Conservation (phyloP, 1,140 invertebrate genomes). For the Aphaenogaster floridana region DNA sequence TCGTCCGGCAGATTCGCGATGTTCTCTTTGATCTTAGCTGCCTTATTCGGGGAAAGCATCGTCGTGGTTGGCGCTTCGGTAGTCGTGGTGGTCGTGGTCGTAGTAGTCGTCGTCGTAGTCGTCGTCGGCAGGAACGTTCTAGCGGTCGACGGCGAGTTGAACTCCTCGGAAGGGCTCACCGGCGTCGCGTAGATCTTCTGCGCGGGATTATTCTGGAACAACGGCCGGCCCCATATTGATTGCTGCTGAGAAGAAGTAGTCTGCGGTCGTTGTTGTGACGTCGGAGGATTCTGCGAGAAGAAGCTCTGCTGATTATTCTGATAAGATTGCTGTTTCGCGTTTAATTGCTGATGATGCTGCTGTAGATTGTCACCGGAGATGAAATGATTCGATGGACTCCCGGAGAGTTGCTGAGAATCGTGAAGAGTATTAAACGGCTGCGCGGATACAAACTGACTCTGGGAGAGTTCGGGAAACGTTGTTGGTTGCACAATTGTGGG, state of each 20-base stretch:
- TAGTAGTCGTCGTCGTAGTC: slow-evolving; percentile 67
- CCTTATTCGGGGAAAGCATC: slow-evolving; percentile 82
- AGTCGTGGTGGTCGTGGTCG: slow-evolving; percentile 72
- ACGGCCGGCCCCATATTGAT: slow-evolving; percentile 81
- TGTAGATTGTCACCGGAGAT: slow-evolving; percentile 80
- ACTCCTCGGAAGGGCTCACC: slow-evolving; percentile 73
- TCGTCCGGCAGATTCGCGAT: slow-evolving; percentile 92
- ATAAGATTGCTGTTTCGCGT: slow-evolving; percentile 76
- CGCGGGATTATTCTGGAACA: slow-evolving; percentile 66
- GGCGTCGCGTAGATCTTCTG: slow-evolving; percentile 85
- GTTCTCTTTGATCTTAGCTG: slow-evolving; percentile 87
- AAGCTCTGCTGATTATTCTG: slow-evolving; percentile 78
- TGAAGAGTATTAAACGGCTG: slow-evolving; percentile 77
- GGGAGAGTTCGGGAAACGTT: slow-evolving; percentile 65
- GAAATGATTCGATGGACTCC: slow-evolving; percentile 63
- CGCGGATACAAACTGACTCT: slow-evolving; percentile 71
- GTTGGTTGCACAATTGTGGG: slow-evolving; percentile 63
- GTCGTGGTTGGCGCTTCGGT: slow-evolving; percentile 75
- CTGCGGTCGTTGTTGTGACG: slow-evolving; percentile 73
- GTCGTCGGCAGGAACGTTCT: slow-evolving; percentile 66
- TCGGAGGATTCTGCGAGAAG: slow-evolving; percentile 75
- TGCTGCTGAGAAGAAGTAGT: slow-evolving; percentile 45
- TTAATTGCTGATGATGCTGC: slow-evolving; percentile 76
- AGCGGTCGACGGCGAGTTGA: slow-evolving; percentile 63
- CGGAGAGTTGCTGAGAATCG: slow-evolving; percentile 58